phyloP scores from a whole-genome alignment of 2,113 vertebrate species.

The Mormyrus iriodes region DNA sequence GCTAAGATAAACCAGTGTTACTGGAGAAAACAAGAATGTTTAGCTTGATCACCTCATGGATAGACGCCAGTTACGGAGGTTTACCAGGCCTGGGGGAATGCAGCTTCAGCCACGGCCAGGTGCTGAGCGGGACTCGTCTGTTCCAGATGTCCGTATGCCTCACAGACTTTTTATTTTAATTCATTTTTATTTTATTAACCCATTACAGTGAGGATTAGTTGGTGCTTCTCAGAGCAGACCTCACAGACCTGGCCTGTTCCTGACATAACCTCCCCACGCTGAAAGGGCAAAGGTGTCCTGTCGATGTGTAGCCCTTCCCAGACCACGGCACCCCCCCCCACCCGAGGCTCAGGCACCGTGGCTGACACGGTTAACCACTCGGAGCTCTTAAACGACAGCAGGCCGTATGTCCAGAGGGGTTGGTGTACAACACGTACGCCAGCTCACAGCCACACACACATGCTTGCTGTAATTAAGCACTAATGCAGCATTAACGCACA shows the following conservation, averaged over 20 bases:
- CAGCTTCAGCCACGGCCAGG: background rate
- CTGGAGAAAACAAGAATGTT: background rate
- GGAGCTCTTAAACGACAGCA: background rate
- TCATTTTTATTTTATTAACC: background rate
- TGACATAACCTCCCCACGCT: background rate
- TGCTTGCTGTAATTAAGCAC: background rate
- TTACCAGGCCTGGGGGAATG: background rate
- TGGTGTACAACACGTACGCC: background rate
- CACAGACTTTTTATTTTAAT: background rate
- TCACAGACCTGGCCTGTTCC: background rate
- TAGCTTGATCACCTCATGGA: conserved; percentile 10
- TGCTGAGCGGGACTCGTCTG: background rate
- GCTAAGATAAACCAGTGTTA: background rate
- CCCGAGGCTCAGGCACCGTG: background rate
- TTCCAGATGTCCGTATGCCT: background rate
- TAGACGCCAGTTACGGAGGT: background rate
- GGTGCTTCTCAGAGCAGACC: background rate
- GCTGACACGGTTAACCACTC: background rate
- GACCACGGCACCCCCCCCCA: background rate
- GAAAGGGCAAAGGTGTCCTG: background rate
- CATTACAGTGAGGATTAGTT: background rate
- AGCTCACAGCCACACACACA: background rate
- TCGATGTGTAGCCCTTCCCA: background rate
- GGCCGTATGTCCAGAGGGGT: background rate
- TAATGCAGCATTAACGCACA: background rate